Percentiles rank a stretch among this genome's conserved stretches.
These are phyloP conservation scores for Cosmia pyralina DNA, from an alignment of 2,888 invertebrate genomes.

Conservation along the genomic window DNA sequence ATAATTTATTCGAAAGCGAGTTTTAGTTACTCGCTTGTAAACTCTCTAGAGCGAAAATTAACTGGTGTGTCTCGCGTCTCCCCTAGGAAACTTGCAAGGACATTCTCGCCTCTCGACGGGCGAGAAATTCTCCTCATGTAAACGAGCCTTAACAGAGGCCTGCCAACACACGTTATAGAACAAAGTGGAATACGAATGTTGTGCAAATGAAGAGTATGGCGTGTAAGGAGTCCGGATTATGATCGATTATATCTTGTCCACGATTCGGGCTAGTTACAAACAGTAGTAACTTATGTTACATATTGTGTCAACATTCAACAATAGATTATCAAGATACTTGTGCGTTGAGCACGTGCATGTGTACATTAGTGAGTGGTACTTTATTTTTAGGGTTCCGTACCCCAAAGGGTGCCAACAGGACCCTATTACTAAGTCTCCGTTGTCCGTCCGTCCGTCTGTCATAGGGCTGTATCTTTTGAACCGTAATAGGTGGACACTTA, in stretches of 20 bases:
- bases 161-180: conserved; percentile 26
- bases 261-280: conserved; percentile 61
- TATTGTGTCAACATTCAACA: conserved; percentile 55
- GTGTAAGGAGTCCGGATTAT: conserved; percentile 50
- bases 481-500: no score
- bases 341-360: conserved; percentile 25
- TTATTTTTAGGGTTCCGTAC: background rate
- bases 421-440: no score
- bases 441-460: no score
- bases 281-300: conserved; percentile 50
- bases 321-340: conserved; percentile 38
- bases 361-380: conserved; percentile 2
- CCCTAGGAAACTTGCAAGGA: background rate
- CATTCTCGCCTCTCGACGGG: background rate
- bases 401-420: no score
- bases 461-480: no score
- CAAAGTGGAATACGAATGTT: conserved; percentile 46
- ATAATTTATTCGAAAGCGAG: background rate
- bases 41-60: background rate
- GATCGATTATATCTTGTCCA: conserved; percentile 75
- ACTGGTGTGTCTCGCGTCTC: background rate
- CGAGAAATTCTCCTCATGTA: background rate
- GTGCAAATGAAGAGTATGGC: conserved; percentile 69
- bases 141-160: background rate
- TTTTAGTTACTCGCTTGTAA: background rate